Base-by-base conservation (phyloP, 2,888 invertebrate species). In the Diarsia brunnea region DNA sequence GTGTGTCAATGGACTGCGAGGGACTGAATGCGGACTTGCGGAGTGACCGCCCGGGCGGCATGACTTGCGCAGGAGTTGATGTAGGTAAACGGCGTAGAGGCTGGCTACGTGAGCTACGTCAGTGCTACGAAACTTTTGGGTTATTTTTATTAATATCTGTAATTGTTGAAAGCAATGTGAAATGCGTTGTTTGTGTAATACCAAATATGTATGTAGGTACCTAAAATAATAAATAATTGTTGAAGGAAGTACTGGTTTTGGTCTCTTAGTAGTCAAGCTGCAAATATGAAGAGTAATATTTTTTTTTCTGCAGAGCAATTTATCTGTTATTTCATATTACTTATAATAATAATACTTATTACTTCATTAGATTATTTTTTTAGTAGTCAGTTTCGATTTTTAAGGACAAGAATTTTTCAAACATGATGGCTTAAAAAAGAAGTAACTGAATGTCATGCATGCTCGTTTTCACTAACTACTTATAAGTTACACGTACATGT, bases 21-120 rank as follows among this genome's bases (percentile, higher is more conserved):
- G 47, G 74, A 84, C 38, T 70, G 74, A 80, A 70, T 69, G 84
- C 60, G 47, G 31, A 27, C 27, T 55, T 69, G 84, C 60, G 47
- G 31, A 27, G 38, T 55, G 63, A 73, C 31, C n/a, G 38, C 7
- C 38, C 38, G 31, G 31, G 31, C 31, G 43, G 43, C 4, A 8
- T 63, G 63, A 63, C 43, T n/a, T 14, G 84, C 84, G 84, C 73
- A 61, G 43, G 81, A 84, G 81, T 73, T n/a, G 84, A 66, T 69
- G 43, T 68, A 45, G n/a, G 63, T 14, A 49, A 71, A 43, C 12
- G 47, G 47, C 53, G 66, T 79, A 65, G 69, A 51, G 10, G 21
- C 64, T 43, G 64, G 67, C 81, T 80, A 69, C 71, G 80, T 69
- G 58, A 58, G 71, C 69, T 63, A 73, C 81, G 73, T 67, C 81